These are phyloP conservation scores for Paramacrobiotus metropolitanus DNA, from an alignment of 1,140 invertebrate genomes.

Conservation along the genomic window DNA sequence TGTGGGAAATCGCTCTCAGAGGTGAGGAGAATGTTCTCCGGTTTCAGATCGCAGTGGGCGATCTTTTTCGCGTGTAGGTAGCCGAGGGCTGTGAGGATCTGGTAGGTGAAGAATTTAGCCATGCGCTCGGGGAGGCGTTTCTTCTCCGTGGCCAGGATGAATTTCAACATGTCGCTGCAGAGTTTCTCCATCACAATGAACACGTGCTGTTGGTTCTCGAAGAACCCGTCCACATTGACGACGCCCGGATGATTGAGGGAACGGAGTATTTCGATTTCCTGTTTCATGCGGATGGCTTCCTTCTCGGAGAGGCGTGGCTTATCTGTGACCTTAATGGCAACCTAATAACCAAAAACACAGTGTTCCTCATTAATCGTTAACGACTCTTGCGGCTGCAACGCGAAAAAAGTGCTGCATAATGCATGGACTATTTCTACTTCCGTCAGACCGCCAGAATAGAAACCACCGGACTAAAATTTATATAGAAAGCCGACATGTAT, in stretches of 20 bases:
- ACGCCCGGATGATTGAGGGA: not conserved
- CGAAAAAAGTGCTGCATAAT: no score
- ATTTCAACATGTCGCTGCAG: not conserved
- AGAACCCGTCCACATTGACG: not conserved
- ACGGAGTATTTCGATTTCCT: not conserved
- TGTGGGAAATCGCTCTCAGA: constrained; percentile 19
- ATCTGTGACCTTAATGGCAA: not conserved
- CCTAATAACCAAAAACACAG: no score
- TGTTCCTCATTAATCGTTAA: no score
- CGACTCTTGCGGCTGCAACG: no score
- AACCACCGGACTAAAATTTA: no score
- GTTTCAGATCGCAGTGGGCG: constrained; percentile 32
- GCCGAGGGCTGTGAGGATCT: constrained; percentile 44
- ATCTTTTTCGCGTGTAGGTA: constrained; percentile 79
- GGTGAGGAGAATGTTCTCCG: constrained; percentile 29
- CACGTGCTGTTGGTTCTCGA: not conserved
- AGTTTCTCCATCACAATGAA: constrained; percentile 4
- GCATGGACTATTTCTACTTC: no score
- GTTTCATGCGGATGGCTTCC: not conserved
- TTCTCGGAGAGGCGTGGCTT: not conserved
- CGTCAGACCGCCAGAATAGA: no score
- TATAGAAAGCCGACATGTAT: no score
- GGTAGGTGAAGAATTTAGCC: constrained; percentile 6
- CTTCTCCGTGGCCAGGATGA: not conserved
- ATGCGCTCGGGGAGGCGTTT: not conserved